phyloP scores from a whole-genome alignment of 92 coral and sea anemone species.

The Pocillopora meandrina region DNA sequence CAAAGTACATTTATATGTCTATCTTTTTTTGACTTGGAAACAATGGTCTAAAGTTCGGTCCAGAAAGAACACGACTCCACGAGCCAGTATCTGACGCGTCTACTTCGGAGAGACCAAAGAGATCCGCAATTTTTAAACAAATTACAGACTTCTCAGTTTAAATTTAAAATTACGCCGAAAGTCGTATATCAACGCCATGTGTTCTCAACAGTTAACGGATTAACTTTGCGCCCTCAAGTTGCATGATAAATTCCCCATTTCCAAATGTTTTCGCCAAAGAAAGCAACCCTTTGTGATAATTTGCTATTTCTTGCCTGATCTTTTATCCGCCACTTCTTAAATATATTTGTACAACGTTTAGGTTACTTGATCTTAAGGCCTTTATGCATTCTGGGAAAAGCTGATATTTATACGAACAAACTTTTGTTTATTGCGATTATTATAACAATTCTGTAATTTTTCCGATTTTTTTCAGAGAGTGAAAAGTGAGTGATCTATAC shows the following conservation, averaged over 20 bases:
- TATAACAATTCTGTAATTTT: too few species aligned
- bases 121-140: neutral
- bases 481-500: too few species aligned
- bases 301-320: too few species aligned
- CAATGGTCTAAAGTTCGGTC: neutral
- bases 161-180: constrained; percentile 10
- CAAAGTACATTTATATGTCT: neutral
- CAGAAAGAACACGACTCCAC: neutral
- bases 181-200: constrained; percentile 5
- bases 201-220: constrained; percentile 2
- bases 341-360: too few species aligned
- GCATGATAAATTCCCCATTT: neutral
- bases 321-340: too few species aligned
- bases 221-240: neutral
- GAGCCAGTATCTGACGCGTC: neutral
- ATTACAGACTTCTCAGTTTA: constrained; percentile 8
- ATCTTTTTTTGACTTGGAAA: neutral
- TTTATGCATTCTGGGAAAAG: too few species aligned
- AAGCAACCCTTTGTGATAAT: neutral
- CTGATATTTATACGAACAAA: too few species aligned
- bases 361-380: too few species aligned
- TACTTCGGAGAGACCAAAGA: constrained; percentile 1
- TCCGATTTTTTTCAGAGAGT: too few species aligned
- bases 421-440: too few species aligned
- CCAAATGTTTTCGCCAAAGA: neutral